Conservation (phyloP, 2,113 vertebrate species). For the Tyrannus savana region DNA sequence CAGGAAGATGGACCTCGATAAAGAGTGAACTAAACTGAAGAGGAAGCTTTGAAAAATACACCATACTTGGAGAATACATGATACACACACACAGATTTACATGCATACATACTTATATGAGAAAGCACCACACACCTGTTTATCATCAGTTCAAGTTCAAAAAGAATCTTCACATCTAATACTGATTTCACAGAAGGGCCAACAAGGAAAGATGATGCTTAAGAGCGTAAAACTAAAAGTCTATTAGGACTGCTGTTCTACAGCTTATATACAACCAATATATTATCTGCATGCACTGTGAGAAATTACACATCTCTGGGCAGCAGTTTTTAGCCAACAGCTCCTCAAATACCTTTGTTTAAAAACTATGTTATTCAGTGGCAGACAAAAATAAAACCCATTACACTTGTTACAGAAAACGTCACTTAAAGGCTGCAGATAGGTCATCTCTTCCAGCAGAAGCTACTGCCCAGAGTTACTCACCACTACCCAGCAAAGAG, state of each 20-base stretch:
- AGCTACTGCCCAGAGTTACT: not conserved
- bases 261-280: not conserved
- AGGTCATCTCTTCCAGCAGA: not conserved
- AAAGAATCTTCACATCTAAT: not conserved
- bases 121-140: not conserved
- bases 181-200: not conserved
- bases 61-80: not conserved
- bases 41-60: not conserved
- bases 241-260: not conserved
- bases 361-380: not conserved
- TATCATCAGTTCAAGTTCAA: not conserved
- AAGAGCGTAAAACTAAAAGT: not conserved
- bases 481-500: not conserved
- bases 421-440: not conserved
- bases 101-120: not conserved
- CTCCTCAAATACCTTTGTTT: not conserved
- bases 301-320: not conserved
- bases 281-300: not conserved
- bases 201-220: not conserved
- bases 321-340: not conserved
- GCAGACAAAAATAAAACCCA: not conserved
- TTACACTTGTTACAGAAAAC: not conserved
- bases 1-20: not conserved
- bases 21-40: not conserved
- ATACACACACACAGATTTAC: not conserved